Evolutionary conservation across 1,140 invertebrate genomes (phyloP), one percentile per base, ranked within the genome.

Genomic region (Drosophila funebris): DNA sequence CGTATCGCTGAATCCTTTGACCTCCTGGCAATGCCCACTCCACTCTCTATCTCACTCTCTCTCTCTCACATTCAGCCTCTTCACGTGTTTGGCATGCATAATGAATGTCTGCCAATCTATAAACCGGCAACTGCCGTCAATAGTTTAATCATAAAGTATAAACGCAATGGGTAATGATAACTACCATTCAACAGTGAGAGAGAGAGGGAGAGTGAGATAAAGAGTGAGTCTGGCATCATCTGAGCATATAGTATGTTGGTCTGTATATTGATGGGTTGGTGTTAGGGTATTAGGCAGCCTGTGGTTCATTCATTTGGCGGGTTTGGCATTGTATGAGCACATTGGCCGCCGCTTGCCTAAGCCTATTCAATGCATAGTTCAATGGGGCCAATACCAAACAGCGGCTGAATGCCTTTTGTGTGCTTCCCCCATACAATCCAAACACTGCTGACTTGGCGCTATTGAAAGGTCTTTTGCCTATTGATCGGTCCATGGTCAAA

Each of bases 121-220:
- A 52, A 75, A 37, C 61, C 39, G 63, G 9, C 41, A 50, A 68
- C 57, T 54, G 60, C 67, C 63, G 44, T 82, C 81, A 85, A 85
- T 85, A 85, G 81, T 85, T 85, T 85, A 87, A 85, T 85, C 81
- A 85, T 85, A 87, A 85, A 78, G 78, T 87, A 79, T 69, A 68
- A 72, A 37, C 46, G 63, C 29, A 73, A 58, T 52, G 66, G 62
- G 76, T 79, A 84, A 84, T 81, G 80, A 85, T 85, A 84, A 84
- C 80, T 85, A 69, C 76, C 80, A 84, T 85, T 83, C 61, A 84
- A 20, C 46, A 22, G 31, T 43, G 53, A 31, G 57, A 20, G 31
- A n/a, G n/a, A n/a, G n/a, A n/a, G n/a, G n/a, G n/a, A n/a, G n/a
- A n/a, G n/a, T n/a, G n/a, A n/a, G n/a, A n/a, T n/a, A n/a, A n/a